Base-by-base conservation (phyloP, 2,113 vertebrate genomes). In the Abramis brama region DNA sequence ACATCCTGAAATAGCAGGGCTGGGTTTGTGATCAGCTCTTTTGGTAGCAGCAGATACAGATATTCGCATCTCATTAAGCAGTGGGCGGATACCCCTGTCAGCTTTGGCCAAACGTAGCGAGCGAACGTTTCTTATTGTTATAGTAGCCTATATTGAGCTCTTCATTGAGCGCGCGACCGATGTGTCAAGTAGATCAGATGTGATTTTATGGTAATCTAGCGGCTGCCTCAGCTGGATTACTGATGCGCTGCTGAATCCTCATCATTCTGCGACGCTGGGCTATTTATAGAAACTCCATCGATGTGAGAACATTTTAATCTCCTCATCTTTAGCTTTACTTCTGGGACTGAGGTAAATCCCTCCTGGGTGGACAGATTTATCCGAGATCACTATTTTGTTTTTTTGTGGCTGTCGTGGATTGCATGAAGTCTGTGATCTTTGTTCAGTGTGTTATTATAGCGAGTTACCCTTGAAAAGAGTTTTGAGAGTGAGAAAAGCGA, bases 51-150 rank as follows among this genome's bases (percentile, higher is more conserved):
- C 50, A 59, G 82, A 83, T 83, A 23, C 10, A 23, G 60, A 70
- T 71, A 59, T 57, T 83, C 33, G 66, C 82, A 83, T 83, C 50
- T 83, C 82, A 79, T 25, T 59, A 33, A 86, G 47, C 45, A 68
- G 88, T 86, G 86, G 89, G 87, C 87, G 87, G 85, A 86, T 73
- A 55, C 64, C 47, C 74, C 66, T 43, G 50, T 60, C 79, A 68
- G 52, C 23, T 77, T 76, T 36, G 59, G 36, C 45, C 45, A 36
- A 36, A 74, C 50, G 68, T 39, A 25, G 79, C 8, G n/a, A 39
- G 17, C 19, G 33, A 73, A 57, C 12, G 6, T 83, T 73, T 83
- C 50, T 59, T 83, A 83, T 25, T 27, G 82, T 21, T 73, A 83
- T 7, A 57, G 66, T 59, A 57, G 73, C 81, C 36, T 36, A 43